A percentile compares a stretch with the other conserved stretches of the same genome.
Conservation (phyloP, 2,797 vertebrate species). For the Xenops minutus region DNA sequence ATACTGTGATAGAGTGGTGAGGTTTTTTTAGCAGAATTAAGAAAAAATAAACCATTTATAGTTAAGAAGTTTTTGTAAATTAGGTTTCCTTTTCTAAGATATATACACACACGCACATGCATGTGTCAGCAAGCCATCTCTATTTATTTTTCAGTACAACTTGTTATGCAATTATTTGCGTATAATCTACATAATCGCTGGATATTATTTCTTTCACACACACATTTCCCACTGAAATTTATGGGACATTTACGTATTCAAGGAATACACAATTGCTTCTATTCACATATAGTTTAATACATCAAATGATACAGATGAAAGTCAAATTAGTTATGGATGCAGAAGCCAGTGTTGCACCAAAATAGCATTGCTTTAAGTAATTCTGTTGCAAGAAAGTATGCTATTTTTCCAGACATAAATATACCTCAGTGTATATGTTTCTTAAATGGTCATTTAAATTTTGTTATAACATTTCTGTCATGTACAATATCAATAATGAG, state of each 20-base stretch:
- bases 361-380: slow-evolving; percentile 19
- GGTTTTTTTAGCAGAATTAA: slow-evolving; percentile 39
- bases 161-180: slow-evolving; percentile 61
- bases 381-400: not conserved
- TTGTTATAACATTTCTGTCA: slow-evolving; percentile 22
- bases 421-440: not conserved
- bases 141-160: slow-evolving; percentile 59
- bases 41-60: slow-evolving; percentile 29
- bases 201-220: slow-evolving; percentile 21
- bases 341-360: not conserved
- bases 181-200: slow-evolving; percentile 23
- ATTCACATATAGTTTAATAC: slow-evolving; percentile 43
- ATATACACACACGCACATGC: not conserved
- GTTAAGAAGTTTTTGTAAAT: slow-evolving; percentile 39
- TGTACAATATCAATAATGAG: not conserved
- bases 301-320: slow-evolving; percentile 44
- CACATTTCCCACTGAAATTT: slow-evolving; percentile 12
- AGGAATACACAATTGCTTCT: not conserved
- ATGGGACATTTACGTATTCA: not conserved
- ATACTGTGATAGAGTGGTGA: not conserved
- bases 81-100: slow-evolving; percentile 34
- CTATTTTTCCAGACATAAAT: not conserved
- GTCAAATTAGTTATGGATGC: slow-evolving; percentile 9
- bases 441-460: not conserved
- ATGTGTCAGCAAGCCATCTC: slow-evolving; percentile 24